A percentile compares a stretch with the other conserved stretches of the same genome.
Evolutionary conservation across 2,888 invertebrate species (phyloP).

Genomic region (Drosophila tripunctata): DNA sequence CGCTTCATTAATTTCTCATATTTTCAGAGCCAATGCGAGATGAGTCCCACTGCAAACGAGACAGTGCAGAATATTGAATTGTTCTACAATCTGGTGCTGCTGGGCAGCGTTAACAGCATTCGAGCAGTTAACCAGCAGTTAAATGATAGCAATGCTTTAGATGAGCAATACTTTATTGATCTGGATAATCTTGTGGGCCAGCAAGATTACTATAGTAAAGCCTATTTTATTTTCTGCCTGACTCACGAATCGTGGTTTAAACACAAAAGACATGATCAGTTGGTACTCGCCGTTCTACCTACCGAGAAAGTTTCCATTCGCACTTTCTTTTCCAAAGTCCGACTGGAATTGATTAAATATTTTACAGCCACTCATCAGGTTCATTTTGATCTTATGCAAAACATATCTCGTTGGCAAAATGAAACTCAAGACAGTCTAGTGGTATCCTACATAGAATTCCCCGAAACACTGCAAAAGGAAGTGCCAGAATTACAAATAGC

Average conservation of each 20-base stretch:
- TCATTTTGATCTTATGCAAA: constrained; percentile 32
- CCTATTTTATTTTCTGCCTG: constrained; percentile 55
- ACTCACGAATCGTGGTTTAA: constrained; percentile 44
- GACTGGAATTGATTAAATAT: constrained; percentile 29
- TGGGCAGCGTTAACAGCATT: constrained; percentile 29
- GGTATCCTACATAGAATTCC: constrained; percentile 43
- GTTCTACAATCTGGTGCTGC: constrained; percentile 53
- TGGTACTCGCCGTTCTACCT: constrained; percentile 48
- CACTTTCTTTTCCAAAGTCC: constrained; percentile 37
- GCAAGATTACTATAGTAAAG: constrained; percentile 56
- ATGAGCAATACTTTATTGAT: constrained; percentile 49
- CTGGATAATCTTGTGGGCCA: constrained; percentile 30
- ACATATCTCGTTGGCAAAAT: constrained; percentile 45
- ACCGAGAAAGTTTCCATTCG: constrained; percentile 57
- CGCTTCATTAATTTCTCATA: not conserved
- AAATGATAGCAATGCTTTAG: constrained; percentile 40
- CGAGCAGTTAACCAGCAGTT: constrained; percentile 12
- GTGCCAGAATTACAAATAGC: constrained; percentile 55
- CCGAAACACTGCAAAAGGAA: constrained; percentile 28
- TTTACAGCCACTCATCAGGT: constrained; percentile 25
- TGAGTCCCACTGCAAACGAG: not conserved
- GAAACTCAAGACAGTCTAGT: constrained; percentile 41
- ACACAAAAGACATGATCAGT: constrained; percentile 24
- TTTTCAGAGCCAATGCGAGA: constrained; percentile 30
- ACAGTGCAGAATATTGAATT: constrained; percentile 45